Conservation (phyloP, 2,113 vertebrate genomes). For the mouse (Mus musculus) region GRCm39 chr15:12925501-12926000, state of each 20-base stretch:
- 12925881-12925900: neutral
- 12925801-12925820: slow-evolving; percentile 39
- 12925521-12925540: neutral
- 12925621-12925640: neutral
- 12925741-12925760: slow-evolving; percentile 7
- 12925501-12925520: neutral
- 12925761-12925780: slow-evolving; percentile 48
- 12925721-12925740: neutral
- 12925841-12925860: neutral
- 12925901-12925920: neutral
- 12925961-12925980: neutral
- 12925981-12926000: neutral
- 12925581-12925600: neutral
- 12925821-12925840: slow-evolving; percentile 36
- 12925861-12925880: slow-evolving; percentile 17
- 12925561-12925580: too few relatives aligned
- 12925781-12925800: neutral
- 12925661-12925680: neutral
- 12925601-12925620: neutral
- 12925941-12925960: neutral
- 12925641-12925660: too few relatives aligned
- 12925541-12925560: neutral
- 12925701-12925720: neutral
- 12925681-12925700: neutral
- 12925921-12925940: neutral